Conservation (phyloP, 2,888 invertebrate species). For the Noctua comes region DNA sequence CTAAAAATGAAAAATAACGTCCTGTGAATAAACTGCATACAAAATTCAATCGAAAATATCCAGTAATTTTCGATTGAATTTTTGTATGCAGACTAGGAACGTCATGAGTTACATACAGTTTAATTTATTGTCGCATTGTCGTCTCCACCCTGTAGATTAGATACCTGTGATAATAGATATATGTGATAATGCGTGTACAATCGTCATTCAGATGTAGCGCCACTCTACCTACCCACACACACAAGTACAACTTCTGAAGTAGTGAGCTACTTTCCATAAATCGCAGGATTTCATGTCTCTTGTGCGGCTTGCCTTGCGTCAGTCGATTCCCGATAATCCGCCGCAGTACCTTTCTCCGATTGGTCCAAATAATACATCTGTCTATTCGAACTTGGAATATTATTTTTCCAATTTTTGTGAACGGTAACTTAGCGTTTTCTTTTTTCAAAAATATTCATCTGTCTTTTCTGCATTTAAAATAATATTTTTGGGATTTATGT, state of each 20-base stretch:
- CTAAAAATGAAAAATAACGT: too few species aligned
- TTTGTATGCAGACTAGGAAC: too few species aligned
- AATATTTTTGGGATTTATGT: neutral
- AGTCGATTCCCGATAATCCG: conserved; percentile 70
- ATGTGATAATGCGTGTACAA: conserved; percentile 26
- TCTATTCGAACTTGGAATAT: conserved; percentile 40
- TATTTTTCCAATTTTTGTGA: conserved; percentile 15
- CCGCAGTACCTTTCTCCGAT: conserved; percentile 76
- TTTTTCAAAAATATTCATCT: neutral
- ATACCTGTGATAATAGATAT: neutral
- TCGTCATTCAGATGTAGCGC: conserved; percentile 26
- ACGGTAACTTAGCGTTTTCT: conserved; percentile 36
- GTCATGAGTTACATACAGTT: too few species aligned
- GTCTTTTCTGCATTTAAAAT: neutral
- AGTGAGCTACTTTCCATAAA: conserved; percentile 67
- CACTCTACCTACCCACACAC: conserved; percentile 30
- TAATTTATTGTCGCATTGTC: too few species aligned
- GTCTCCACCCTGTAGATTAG: too few species aligned
- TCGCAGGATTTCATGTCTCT: conserved; percentile 66
- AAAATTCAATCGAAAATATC: too few species aligned
- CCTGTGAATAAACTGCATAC: too few species aligned
- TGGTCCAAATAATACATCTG: conserved; percentile 66
- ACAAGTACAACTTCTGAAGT: conserved; percentile 41
- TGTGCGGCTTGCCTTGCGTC: conserved; percentile 74
- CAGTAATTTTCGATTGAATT: too few species aligned